phyloP scores from a whole-genome alignment of 2,113 vertebrate genomes.

The Aegotheles bennettii region DNA sequence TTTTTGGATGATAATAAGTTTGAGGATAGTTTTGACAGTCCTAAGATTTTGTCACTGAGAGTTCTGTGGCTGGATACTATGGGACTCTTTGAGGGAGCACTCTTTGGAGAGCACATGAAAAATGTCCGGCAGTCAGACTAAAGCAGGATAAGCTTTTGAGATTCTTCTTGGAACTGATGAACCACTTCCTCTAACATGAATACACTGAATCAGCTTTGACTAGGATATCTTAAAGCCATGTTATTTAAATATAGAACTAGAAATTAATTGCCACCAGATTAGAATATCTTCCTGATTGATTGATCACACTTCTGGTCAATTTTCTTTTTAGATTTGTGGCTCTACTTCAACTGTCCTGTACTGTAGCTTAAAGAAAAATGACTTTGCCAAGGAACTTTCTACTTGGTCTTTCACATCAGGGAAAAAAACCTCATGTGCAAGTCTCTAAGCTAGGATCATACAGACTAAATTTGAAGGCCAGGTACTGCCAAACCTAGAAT shows the following conservation, averaged over 20 bases:
- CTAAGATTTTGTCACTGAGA: not conserved
- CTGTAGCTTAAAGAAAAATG: not conserved
- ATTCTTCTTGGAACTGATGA: not conserved
- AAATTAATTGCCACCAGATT: not conserved
- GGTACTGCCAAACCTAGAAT: not conserved
- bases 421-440: not conserved
- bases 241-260: not conserved
- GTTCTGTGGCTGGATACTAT: not conserved
- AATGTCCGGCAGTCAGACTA: not conserved
- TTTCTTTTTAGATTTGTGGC: not conserved
- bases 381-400: not conserved
- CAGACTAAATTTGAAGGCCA: not conserved
- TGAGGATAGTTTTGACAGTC: not conserved
- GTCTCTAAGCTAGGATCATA: not conserved
- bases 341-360: not conserved
- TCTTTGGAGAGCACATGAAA: not conserved
- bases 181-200: not conserved
- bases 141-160: not conserved
- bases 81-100: not conserved
- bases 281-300: not conserved
- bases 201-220: not conserved
- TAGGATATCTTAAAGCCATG: not conserved
- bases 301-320: not conserved
- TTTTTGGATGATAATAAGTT: not conserved
- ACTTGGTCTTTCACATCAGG: not conserved